These are phyloP conservation scores for Celastrina argiolus DNA, from an alignment of 2,888 invertebrate genomes.

Conservation along the genomic window DNA sequence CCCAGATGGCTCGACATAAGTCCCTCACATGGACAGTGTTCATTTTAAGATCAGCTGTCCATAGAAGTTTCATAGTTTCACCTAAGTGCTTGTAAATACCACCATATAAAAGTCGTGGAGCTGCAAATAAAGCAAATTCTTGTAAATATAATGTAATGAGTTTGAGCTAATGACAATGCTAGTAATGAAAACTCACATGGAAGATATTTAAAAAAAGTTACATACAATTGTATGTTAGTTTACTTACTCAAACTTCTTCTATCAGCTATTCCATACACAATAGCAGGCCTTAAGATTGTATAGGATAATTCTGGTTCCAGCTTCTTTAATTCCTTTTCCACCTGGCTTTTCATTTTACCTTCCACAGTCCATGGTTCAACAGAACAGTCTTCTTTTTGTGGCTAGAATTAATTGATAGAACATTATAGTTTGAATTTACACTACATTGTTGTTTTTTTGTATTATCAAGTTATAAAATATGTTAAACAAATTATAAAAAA, in stretches of 20 bases:
- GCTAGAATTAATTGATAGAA: conserved; percentile 60
- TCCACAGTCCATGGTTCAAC: conserved; percentile 91
- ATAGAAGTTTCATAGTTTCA: conserved; percentile 94
- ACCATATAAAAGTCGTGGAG: conserved; percentile 90
- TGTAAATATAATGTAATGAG: not conserved
- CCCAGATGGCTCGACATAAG: conserved; percentile 89
- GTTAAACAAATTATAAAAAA: no score
- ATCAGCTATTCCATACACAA: conserved; percentile 92
- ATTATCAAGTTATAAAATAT: no score
- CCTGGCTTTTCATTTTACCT: conserved; percentile 89
- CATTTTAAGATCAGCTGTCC: conserved; percentile 89
- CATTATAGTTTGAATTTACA: no score
- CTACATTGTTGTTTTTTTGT: no score
- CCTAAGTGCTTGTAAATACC: conserved; percentile 92
- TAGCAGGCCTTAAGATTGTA: conserved; percentile 88
- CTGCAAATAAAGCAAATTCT: conserved; percentile 56
- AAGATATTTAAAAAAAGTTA: no score
- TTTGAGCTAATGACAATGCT: not conserved
- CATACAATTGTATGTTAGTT: not conserved
- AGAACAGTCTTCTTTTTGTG: conserved; percentile 86
- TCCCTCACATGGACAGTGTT: conserved; percentile 93
- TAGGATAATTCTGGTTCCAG: conserved; percentile 83
- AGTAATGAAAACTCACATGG: no score
- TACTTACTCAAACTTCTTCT: conserved; percentile 79
- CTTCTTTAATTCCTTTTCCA: conserved; percentile 85